Base-by-base conservation (phyloP, 2,797 vertebrate genomes). In the Oryzias dopingdopingensis region DNA sequence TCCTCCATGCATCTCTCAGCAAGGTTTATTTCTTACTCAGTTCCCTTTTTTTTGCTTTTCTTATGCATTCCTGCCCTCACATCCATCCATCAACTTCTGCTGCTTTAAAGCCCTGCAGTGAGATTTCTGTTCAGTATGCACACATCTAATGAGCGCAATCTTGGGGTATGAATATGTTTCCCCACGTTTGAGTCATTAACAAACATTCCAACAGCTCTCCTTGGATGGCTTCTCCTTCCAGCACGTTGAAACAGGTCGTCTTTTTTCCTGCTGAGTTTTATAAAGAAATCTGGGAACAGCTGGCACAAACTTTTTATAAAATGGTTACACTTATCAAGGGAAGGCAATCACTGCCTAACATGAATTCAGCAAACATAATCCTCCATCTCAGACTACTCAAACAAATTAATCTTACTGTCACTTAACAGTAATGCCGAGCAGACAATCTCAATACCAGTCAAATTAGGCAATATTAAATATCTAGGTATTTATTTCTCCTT, bases 101-200 rank as follows among this genome's bases (percentile, higher is more conserved):
- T 44, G 10, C 74, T 23, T 62, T 51, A 58, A 65, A 65, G 65
- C 71, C 67, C 74, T 80, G 72, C 60, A 79, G 80, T 76, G 45
- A 65, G 64, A 72, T 71, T 70, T 20, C 20, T 67, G 57, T 65
- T 84, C 79, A 79, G 71, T 79, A 77, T 77, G 70, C 69, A 79
- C 61, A 60, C 42, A 70, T 72, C 29, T 78, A 79, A 82, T 71
- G 67, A 78, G 63, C 23, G 22, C 44, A 74, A 67, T 59, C 72
- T 82, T 76, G 62, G 51, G 63, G 67, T 56, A 47, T 40, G 61
- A 74, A 60, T 66, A 56, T 74, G 52, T 74, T 82, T 79, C 68
- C 42, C 59, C 56, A 72, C 62, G 49, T 72, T 80, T 54, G 47
- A 59, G 56, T 60, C 77, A 83, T 85, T 83, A 81, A 72, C 60